Evolutionary conservation across 1,140 invertebrate species (phyloP).

Genomic region (Agrypnia vestita): DNA sequence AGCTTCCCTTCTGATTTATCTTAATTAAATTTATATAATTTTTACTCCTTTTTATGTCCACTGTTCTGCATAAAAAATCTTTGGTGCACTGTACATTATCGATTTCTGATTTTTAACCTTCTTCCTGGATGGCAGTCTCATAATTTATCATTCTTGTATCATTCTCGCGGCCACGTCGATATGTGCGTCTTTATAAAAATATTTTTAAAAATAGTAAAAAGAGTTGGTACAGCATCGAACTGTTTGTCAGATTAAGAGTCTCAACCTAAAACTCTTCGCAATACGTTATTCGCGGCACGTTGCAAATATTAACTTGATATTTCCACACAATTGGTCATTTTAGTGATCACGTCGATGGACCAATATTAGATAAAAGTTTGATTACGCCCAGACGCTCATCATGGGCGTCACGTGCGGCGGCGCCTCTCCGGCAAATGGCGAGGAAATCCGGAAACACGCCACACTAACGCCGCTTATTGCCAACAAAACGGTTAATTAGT

Average conservation of each 20-base stretch:
- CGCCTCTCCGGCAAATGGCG: slow-evolving; percentile 36
- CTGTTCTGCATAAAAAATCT: no score
- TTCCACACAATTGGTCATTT: slow-evolving; percentile 37
- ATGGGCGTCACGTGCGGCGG: slow-evolving; percentile 47
- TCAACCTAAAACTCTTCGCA: no score
- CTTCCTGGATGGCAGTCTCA: no score
- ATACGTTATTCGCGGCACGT: slow-evolving; percentile 10
- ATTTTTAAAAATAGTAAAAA: no score
- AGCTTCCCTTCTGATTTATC: no score
- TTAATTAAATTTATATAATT: no score
- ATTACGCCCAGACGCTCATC: slow-evolving; percentile 9
- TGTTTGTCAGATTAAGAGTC: background rate
- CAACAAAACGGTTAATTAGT: slow-evolving; percentile 48
- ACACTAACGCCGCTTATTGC: slow-evolving; percentile 28
- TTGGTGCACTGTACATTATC: no score
- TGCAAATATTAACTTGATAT: slow-evolving; percentile 7
- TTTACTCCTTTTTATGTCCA: no score
- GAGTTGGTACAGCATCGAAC: background rate
- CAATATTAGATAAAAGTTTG: slow-evolving; percentile 41
- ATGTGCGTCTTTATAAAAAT: background rate
- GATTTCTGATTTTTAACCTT: no score
- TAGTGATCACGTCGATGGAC: slow-evolving; percentile 14
- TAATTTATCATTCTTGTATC: no score
- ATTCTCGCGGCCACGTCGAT: no score
- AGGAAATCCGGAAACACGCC: slow-evolving; percentile 44